Conservation (phyloP, 2,888 invertebrate species). For the Parthenolecanium corni region DNA sequence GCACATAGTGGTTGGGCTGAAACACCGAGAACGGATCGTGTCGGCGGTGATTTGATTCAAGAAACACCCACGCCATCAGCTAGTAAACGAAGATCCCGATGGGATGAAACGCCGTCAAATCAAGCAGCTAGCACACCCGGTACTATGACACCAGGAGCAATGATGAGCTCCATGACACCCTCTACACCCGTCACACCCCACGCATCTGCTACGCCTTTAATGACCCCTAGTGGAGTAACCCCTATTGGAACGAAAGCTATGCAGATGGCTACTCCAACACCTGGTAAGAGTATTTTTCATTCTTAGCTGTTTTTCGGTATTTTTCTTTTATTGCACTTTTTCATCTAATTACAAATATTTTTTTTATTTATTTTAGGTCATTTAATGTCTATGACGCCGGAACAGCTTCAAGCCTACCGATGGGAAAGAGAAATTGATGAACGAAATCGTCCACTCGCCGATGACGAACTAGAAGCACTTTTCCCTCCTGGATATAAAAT, state of each 20-base stretch:
- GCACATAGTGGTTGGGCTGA: conserved; percentile 99
- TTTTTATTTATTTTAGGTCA: conserved; percentile 46
- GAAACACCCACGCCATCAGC: conserved; percentile 79
- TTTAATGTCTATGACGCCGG: conserved; percentile 95
- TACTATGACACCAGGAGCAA: conserved; percentile 45
- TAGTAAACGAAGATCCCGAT: conserved; percentile 88
- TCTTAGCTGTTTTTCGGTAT: neutral
- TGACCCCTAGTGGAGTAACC: conserved; percentile 48
- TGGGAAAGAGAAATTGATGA: conserved; percentile 99
- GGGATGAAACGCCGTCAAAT: conserved; percentile 92
- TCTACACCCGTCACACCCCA: conserved; percentile 33
- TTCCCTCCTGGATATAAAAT: conserved; percentile 98
- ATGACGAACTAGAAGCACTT: conserved; percentile 94
- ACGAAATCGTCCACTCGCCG: conserved; percentile 86
- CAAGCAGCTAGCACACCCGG: conserved; percentile 40
- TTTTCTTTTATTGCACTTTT: neutral
- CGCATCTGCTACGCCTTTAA: conserved; percentile 35
- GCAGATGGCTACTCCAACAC: conserved; percentile 97
- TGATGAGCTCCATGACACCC: conserved; percentile 38
- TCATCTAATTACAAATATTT: too few relatives aligned
- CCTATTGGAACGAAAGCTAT: conserved; percentile 91
- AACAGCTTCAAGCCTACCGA: conserved; percentile 92
- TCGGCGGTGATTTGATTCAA: conserved; percentile 55
- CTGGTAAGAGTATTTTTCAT: conserved; percentile 42
- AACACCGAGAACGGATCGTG: conserved; percentile 90